These are phyloP conservation scores for Invenusta paracnida DNA, from an alignment of 2,888 invertebrate genomes.

Conservation along the genomic window DNA sequence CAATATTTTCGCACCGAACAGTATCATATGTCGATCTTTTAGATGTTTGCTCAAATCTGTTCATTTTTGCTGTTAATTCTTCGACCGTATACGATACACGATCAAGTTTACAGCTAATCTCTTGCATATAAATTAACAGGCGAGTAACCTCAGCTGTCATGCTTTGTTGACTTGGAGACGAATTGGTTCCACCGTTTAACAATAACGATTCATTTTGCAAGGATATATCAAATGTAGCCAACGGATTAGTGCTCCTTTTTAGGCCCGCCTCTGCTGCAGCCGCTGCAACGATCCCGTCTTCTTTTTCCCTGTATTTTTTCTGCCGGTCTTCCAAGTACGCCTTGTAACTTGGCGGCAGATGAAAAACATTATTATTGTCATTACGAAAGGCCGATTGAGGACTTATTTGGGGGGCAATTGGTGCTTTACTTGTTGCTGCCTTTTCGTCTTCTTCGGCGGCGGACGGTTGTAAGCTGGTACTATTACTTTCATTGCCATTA, in stretches of 20 bases:
- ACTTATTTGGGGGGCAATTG: background rate
- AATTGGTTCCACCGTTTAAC: too few relatives aligned
- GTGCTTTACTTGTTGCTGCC: background rate
- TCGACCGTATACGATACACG: background rate
- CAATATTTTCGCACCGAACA: too few relatives aligned
- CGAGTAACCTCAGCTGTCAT: background rate
- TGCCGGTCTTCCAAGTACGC: background rate
- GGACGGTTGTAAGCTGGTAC: too few relatives aligned
- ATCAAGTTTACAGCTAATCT: background rate
- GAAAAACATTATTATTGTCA: background rate
- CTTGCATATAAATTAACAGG: background rate
- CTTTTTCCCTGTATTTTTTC: background rate
- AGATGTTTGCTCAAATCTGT: background rate
- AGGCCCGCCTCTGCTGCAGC: background rate
- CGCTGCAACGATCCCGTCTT: background rate
- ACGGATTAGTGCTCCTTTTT: background rate
- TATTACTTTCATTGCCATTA: too few relatives aligned
- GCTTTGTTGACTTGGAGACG: background rate
- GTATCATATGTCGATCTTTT: too few relatives aligned
- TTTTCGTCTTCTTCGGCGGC: too few relatives aligned
- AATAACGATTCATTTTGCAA: too few relatives aligned
- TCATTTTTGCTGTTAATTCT: background rate
- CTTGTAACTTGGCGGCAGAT: background rate
- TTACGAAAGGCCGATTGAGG: background rate
- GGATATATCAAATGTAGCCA: background rate